Evolutionary conservation across 2,797 vertebrate genomes (phyloP).

Genomic region (Lacerta viridis): DNA sequence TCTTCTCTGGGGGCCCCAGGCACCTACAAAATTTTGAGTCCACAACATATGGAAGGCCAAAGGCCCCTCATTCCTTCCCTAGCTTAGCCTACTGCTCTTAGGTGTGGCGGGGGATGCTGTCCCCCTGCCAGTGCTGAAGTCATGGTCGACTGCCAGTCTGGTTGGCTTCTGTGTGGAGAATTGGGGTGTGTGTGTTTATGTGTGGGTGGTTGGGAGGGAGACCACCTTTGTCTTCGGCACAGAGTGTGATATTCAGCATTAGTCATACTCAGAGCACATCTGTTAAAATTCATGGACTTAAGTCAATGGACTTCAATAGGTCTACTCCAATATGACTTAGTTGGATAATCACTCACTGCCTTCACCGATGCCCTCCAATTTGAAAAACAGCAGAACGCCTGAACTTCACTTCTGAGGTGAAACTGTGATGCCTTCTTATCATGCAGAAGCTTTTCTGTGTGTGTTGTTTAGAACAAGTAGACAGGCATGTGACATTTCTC

Average conservation of each 20-base stretch:
- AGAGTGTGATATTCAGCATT: no score
- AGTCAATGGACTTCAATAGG: no score
- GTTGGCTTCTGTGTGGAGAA: background rate
- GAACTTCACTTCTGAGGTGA: conserved; percentile 48
- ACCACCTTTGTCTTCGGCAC: background rate
- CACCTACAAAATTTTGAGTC: no score
- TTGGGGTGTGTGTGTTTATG: background rate
- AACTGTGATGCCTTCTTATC: conserved; percentile 51
- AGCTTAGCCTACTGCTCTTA: no score
- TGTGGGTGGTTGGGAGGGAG: no score
- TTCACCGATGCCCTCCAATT: background rate
- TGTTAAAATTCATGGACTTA: no score
- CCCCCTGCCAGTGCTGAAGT: background rate
- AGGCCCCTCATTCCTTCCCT: no score
- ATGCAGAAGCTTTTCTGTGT: conserved; percentile 55
- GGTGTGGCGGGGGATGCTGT: no score
- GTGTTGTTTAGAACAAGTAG: conserved; percentile 58
- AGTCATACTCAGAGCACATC: no score
- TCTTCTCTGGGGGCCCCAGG: no score
- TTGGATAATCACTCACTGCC: background rate
- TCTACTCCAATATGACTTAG: background rate
- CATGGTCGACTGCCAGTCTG: background rate
- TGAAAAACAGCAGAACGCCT: conserved; percentile 26
- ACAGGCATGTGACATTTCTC: conserved; percentile 29
- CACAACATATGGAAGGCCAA: no score